phyloP scores from a whole-genome alignment of 2,113 vertebrate species.

The Xyliphius kryptos region DNA sequence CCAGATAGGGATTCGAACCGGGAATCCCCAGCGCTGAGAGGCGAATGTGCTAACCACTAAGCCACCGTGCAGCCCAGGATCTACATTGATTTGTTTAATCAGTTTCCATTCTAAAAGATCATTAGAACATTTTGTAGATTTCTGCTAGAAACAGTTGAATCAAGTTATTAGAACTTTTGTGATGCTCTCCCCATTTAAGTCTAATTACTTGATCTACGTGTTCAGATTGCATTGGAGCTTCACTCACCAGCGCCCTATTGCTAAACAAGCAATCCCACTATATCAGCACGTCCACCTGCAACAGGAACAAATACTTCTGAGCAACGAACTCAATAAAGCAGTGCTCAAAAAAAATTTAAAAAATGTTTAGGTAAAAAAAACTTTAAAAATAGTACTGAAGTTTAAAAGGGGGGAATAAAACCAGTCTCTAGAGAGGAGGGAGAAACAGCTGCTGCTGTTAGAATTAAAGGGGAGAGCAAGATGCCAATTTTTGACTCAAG shows the following conservation, averaged over 20 bases:
- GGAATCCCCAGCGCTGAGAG: too few species aligned
- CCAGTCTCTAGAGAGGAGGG: background rate
- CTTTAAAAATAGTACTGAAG: slow-evolving; percentile 54
- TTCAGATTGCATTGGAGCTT: too few species aligned
- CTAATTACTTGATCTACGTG: too few species aligned
- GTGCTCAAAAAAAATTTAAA: slow-evolving; percentile 47
- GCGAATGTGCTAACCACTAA: too few species aligned
- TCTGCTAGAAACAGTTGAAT: too few species aligned
- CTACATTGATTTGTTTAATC: too few species aligned
- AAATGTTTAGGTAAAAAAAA: slow-evolving; percentile 50
- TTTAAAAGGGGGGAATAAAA: slow-evolving; percentile 20
- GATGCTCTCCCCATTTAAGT: too few species aligned
- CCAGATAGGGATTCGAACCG: too few species aligned
- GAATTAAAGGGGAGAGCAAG: background rate
- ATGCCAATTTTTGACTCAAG: background rate
- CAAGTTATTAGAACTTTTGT: too few species aligned
- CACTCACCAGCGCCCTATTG: slow-evolving; percentile 52
- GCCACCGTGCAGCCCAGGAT: too few species aligned
- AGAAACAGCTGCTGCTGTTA: background rate
- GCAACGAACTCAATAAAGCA: slow-evolving; percentile 58
- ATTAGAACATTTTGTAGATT: too few species aligned
- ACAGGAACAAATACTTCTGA: slow-evolving; percentile 45
- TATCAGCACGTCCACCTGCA: slow-evolving; percentile 52
- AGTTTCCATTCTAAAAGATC: too few species aligned
- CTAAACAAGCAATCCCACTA: slow-evolving; percentile 66